These are phyloP conservation scores for Caenorhabditis brenneri DNA, from an alignment of 1,140 invertebrate species.

Conservation along the genomic window DNA sequence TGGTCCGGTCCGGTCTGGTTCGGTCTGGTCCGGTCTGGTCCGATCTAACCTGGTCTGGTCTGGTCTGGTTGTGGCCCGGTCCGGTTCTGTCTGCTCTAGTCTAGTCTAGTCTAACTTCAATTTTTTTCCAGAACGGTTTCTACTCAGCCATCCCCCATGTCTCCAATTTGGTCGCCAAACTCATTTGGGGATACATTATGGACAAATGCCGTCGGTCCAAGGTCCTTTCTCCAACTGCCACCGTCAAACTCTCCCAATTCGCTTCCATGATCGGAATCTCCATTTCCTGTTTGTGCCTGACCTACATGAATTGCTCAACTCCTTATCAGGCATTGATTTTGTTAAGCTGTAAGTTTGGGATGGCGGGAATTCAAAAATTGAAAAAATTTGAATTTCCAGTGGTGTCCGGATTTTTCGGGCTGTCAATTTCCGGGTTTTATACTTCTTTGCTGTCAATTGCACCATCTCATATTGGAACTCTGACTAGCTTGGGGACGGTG, in stretches of 20 bases:
- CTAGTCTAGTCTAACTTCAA: too few species aligned
- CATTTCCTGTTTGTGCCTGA: background rate
- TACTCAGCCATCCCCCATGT: slow-evolving; percentile 48
- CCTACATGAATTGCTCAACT: background rate
- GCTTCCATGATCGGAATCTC: slow-evolving; percentile 8
- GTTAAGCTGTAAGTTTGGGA: background rate
- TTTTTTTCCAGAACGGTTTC: slow-evolving; percentile 41
- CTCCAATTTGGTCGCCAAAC: slow-evolving; percentile 26
- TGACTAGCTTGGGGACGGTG: slow-evolving; percentile 17
- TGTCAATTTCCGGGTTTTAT: slow-evolving; percentile 46
- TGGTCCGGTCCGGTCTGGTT: too few species aligned
- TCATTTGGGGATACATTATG: slow-evolving; percentile 48
- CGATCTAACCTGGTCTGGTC: too few species aligned
- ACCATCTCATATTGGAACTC: slow-evolving; percentile 40
- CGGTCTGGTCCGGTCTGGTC: too few species aligned
- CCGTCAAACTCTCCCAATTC: slow-evolving; percentile 40
- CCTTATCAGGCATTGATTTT: background rate
- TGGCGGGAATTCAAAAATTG: background rate
- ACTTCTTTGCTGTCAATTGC: slow-evolving; percentile 42
- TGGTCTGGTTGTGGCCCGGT: too few species aligned
- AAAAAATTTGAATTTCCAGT: background rate
- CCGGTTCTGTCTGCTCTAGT: too few species aligned
- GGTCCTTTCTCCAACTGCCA: slow-evolving; percentile 2
- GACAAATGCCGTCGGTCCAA: slow-evolving; percentile 15
- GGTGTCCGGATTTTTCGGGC: slow-evolving; percentile 2